Evolutionary conservation across 2,113 vertebrate genomes (phyloP).

Genomic region (Colinus virginianus): DNA sequence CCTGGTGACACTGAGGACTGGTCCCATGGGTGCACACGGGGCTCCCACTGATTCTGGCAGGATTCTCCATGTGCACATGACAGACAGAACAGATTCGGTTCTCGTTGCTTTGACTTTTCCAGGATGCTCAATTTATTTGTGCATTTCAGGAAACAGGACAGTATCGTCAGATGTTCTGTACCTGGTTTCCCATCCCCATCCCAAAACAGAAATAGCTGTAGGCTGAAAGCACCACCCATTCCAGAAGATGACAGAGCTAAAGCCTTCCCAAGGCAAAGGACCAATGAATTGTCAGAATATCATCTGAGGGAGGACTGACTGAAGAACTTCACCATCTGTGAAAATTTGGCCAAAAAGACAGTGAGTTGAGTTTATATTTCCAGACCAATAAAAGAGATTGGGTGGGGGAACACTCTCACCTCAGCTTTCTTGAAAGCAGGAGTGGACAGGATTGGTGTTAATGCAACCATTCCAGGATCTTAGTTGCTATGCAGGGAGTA

Average conservation of each 20-base stretch:
- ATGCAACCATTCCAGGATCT: slow-evolving; percentile 27
- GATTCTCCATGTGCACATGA: background rate
- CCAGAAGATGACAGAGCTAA: slow-evolving; percentile 60
- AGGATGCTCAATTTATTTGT: slow-evolving; percentile 72
- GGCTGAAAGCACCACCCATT: slow-evolving; percentile 31
- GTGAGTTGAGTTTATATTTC: slow-evolving; percentile 59
- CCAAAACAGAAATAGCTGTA: background rate
- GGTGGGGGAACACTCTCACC: slow-evolving; percentile 31
- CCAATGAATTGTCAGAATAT: background rate
- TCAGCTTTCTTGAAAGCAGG: slow-evolving; percentile 62
- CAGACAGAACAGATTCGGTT: slow-evolving; percentile 29
- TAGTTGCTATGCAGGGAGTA: slow-evolving; percentile 16
- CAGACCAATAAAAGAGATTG: slow-evolving; percentile 50
- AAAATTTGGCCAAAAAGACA: slow-evolving; percentile 29
- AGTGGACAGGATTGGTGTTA: slow-evolving; percentile 55
- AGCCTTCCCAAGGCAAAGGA: slow-evolving; percentile 33
- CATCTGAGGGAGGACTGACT: background rate
- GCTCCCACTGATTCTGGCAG: background rate
- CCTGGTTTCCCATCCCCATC: slow-evolving; percentile 21
- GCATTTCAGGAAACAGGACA: slow-evolving; percentile 59
- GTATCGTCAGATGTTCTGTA: slow-evolving; percentile 43
- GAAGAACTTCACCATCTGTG: background rate
- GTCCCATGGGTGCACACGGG: background rate
- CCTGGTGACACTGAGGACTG: background rate
- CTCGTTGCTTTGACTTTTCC: slow-evolving; percentile 49